phyloP scores from a whole-genome alignment of 2,888 invertebrate species.

The Trissolcus japonicus region DNA sequence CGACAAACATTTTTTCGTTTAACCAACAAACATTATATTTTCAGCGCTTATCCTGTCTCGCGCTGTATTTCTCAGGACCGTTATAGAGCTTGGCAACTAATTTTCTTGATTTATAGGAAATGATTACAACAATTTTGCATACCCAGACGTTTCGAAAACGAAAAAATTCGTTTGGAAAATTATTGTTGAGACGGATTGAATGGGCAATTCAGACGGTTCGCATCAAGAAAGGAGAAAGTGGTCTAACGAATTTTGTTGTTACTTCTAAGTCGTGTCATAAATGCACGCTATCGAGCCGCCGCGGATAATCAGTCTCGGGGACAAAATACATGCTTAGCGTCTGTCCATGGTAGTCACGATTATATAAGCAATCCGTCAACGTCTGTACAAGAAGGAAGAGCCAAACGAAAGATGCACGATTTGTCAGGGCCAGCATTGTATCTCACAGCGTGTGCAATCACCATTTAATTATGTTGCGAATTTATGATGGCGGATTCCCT shows the following conservation, averaged over 20 bases:
- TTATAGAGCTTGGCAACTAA: no score
- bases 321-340: slow-evolving; percentile 44
- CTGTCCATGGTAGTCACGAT: slow-evolving; percentile 57
- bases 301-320: slow-evolving; percentile 36
- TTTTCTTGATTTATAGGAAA: slow-evolving; percentile 1
- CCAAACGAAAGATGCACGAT: slow-evolving; percentile 35
- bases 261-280: slow-evolving; percentile 48
- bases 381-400: slow-evolving; percentile 46
- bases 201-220: slow-evolving; percentile 24
- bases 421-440: slow-evolving; percentile 40
- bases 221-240: slow-evolving; percentile 45
- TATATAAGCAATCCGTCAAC: slow-evolving; percentile 58
- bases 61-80: no score
- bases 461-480: slow-evolving; percentile 44
- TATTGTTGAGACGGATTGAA: no score
- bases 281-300: slow-evolving; percentile 12
- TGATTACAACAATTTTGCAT: slow-evolving; percentile 1
- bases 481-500: slow-evolving; percentile 41
- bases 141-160: no score
- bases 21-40: slow-evolving; percentile 21
- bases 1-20: neutral
- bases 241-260: slow-evolving; percentile 53
- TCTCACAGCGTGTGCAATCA: slow-evolving; percentile 19
- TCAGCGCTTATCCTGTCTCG: no score
- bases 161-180: no score